phyloP scores from a whole-genome alignment of 2,113 vertebrate species.

The Steatornis caripensis region DNA sequence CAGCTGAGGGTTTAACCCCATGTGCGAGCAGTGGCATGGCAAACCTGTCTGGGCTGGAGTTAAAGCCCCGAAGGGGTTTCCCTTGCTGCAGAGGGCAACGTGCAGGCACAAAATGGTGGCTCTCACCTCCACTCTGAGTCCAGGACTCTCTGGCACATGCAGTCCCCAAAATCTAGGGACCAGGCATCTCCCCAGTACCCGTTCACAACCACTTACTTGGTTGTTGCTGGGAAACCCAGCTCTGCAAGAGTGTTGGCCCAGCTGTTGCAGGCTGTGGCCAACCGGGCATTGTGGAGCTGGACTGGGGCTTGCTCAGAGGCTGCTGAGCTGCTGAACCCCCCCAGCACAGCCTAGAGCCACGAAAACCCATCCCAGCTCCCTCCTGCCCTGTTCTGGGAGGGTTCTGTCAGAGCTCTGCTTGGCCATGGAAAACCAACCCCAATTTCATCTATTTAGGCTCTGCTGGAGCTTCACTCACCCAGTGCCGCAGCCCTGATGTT shows the following conservation, averaged over 20 bases:
- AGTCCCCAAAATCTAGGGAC: fast-evolving
- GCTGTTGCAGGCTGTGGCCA: fast-evolving
- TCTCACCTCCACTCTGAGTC: not conserved
- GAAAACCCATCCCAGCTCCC: too few relatives aligned
- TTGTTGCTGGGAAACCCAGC: not conserved
- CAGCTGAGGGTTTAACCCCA: not conserved
- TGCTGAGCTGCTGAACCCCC: not conserved
- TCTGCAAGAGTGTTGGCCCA: not conserved
- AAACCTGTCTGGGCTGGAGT: not conserved
- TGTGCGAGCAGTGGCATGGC: fast-evolving
- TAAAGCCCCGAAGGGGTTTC: not conserved
- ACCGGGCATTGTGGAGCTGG: fast-evolving
- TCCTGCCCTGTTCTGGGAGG: not conserved
- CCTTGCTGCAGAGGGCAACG: fast-evolving
- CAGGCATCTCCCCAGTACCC: fast-evolving
- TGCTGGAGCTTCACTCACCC: fast-evolving
- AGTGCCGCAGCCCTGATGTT: fast-evolving
- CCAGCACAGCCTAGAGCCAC: not conserved
- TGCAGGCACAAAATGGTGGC: not conserved
- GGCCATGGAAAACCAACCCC: not conserved
- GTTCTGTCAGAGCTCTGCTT: not conserved
- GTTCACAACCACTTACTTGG: fast-evolving
- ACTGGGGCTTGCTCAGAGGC: too few relatives aligned
- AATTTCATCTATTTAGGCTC: not conserved
- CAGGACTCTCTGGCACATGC: fast-evolving